Evolutionary conservation across 2,888 invertebrate species (phyloP).

Genomic region (Ametastegia equiseti): DNA sequence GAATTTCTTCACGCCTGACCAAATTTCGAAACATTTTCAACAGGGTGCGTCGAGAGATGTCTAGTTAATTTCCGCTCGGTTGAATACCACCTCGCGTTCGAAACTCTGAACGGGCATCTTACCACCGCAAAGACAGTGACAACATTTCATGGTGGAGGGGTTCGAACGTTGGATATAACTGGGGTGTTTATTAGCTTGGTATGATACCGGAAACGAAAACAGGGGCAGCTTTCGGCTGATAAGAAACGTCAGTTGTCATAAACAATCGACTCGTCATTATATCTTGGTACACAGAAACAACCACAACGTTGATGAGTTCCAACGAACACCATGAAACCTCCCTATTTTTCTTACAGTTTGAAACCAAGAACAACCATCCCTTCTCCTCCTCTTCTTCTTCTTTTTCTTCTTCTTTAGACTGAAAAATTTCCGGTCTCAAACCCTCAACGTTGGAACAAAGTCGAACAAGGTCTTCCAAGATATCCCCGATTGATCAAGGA

Average conservation of each 20-base stretch:
- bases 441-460: neutral
- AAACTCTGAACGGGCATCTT: neutral
- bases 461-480: neutral
- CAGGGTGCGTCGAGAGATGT: slow-evolving; percentile 31
- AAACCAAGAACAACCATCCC: slow-evolving; percentile 3
- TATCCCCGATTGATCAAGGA: slow-evolving; percentile 25
- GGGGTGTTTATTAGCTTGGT: slow-evolving; percentile 9
- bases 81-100: neutral
- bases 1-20: slow-evolving; percentile 36
- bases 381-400: neutral
- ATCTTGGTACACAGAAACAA: slow-evolving; percentile 54
- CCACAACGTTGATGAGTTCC: slow-evolving; percentile 59
- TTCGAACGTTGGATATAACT: neutral
- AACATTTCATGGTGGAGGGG: neutral
- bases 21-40: slow-evolving; percentile 42
- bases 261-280: slow-evolving; percentile 62
- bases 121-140: neutral
- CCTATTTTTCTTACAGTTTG: neutral
- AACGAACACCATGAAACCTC: slow-evolving; percentile 56
- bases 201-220: neutral
- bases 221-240: slow-evolving; percentile 50
- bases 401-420: neutral
- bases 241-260: slow-evolving; percentile 59
- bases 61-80: slow-evolving; percentile 46
- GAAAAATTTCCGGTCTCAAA: slow-evolving; percentile 27